Evolutionary conservation across 2,113 vertebrate genomes (phyloP).

Genomic region (Trematomus loennbergii): DNA sequence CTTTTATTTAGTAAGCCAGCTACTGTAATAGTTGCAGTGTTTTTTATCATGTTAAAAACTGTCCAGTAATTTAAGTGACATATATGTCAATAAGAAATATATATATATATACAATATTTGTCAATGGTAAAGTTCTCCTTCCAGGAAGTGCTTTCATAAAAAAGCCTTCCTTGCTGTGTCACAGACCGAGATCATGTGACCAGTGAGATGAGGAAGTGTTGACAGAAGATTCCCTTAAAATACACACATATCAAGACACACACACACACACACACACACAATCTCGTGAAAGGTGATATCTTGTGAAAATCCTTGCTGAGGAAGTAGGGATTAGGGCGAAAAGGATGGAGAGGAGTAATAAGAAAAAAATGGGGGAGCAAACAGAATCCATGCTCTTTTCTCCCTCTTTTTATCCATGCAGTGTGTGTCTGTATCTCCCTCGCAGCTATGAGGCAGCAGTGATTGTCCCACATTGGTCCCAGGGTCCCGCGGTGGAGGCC

Average conservation of each 20-base stretch:
- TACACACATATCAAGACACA: constrained; percentile 54
- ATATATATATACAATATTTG: background rate
- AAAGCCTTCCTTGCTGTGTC: constrained; percentile 33
- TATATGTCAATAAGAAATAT: too few species aligned
- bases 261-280: constrained; percentile 45
- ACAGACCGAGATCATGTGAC: constrained; percentile 74
- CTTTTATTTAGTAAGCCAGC: background rate
- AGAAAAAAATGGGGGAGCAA: constrained; percentile 41
- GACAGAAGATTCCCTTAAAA: constrained; percentile 71
- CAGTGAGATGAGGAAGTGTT: constrained; percentile 73
- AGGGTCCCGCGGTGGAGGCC: constrained; percentile 79
- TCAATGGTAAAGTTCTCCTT: constrained; percentile 30
- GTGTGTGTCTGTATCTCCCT: constrained; percentile 66
- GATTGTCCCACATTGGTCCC: constrained; percentile 80
- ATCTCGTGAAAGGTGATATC: constrained; percentile 77
- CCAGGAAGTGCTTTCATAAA: constrained; percentile 31
- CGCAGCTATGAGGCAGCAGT: constrained; percentile 77
- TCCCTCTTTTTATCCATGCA: constrained; percentile 48
- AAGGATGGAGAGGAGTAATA: constrained; percentile 19
- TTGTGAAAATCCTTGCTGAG: constrained; percentile 72
- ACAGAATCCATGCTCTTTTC: constrained; percentile 71
- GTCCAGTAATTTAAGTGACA: too few species aligned
- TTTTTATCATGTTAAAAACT: too few species aligned
- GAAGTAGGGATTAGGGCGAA: constrained; percentile 67
- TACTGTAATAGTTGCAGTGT: background rate